Evolutionary conservation across 1,140 invertebrate species (phyloP).

Genomic region (Trichogramma pretiosum): DNA sequence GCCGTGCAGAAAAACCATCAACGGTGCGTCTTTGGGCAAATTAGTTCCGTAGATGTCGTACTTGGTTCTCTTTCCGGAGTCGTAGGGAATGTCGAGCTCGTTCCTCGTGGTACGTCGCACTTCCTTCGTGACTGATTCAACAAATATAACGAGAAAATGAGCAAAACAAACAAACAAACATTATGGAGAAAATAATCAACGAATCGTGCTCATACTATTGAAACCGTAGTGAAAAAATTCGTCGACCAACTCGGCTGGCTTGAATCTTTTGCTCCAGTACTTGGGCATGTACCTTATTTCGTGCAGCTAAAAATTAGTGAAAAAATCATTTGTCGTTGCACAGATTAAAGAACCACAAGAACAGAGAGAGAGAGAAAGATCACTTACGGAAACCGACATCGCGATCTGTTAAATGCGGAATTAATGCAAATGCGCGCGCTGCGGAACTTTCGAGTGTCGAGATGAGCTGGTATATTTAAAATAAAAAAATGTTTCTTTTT

Average conservation of each 20-base stretch:
- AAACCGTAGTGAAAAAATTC: not conserved
- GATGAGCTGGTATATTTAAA: no score
- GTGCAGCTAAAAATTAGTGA: no score
- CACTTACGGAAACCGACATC: no score
- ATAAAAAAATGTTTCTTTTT: no score
- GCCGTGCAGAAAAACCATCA: constrained; percentile 72
- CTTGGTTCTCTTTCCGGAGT: constrained; percentile 45
- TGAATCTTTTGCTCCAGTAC: constrained; percentile 46
- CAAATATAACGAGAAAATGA: constrained; percentile 10
- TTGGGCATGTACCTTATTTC: constrained; percentile 52
- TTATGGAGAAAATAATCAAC: no score
- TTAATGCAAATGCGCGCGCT: no score
- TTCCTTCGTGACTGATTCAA: constrained; percentile 32
- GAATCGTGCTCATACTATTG: no score
- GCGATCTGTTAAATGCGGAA: no score
- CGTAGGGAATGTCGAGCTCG: constrained; percentile 55
- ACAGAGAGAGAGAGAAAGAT: no score
- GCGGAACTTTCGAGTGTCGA: no score
- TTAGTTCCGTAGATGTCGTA: constrained; percentile 59
- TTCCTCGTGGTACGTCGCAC: constrained; percentile 36
- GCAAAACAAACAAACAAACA: not conserved
- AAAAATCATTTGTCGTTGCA: no score
- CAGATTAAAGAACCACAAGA: no score
- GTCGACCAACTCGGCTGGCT: constrained; percentile 31
- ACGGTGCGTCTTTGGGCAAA: constrained; percentile 56